Conservation (phyloP, 2,888 invertebrate genomes). For the Synergus japonicus region DNA sequence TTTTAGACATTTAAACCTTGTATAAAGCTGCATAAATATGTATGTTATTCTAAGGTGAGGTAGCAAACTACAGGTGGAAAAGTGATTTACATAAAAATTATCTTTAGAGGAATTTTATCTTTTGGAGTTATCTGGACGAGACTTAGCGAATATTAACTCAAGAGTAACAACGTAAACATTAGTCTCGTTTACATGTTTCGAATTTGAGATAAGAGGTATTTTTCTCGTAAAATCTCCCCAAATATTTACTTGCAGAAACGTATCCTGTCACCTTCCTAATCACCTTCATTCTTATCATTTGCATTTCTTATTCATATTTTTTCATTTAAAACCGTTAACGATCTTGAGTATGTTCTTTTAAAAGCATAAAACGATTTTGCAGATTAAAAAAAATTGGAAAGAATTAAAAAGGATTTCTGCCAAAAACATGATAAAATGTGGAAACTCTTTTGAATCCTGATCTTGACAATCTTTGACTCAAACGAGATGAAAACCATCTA, state of each 20-base stretch:
- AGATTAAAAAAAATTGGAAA: too few relatives aligned
- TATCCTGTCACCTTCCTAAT: not conserved
- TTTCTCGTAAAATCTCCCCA: not conserved
- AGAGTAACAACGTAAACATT: not conserved
- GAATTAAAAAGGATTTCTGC: too few relatives aligned
- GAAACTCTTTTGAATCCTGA: too few relatives aligned
- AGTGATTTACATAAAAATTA: constrained; percentile 5
- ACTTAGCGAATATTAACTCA: not conserved
- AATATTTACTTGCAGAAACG: constrained; percentile 6
- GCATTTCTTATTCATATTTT: not conserved
- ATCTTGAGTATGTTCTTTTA: not conserved
- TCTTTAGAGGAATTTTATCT: constrained; percentile 5
- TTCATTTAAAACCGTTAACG: not conserved
- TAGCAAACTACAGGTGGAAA: not conserved
- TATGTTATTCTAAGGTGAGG: not conserved
- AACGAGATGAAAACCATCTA: not conserved
- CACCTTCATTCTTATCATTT: not conserved
- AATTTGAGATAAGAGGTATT: not conserved
- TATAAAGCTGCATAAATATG: not conserved
- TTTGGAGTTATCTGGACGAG: not conserved
- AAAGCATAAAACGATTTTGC: not conserved
- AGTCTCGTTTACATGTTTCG: not conserved
- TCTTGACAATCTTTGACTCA: not conserved
- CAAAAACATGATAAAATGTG: too few relatives aligned
- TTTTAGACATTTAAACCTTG: too few relatives aligned